Evolutionary conservation across 1,140 invertebrate species (phyloP).

Genomic region (Procambarus clarkii): DNA sequence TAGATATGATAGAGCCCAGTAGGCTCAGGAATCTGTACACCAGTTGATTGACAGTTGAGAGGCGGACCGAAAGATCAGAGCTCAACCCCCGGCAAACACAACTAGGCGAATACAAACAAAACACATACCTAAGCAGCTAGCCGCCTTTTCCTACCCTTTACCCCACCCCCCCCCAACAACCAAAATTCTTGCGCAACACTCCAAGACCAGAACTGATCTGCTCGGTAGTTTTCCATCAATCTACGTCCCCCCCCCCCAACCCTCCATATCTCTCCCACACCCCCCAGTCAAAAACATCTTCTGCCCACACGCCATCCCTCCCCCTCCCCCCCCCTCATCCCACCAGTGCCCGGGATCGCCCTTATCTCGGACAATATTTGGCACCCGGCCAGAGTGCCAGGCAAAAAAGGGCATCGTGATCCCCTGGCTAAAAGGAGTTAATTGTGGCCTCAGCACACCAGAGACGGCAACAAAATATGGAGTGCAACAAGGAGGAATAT

Average conservation of each 20-base stretch:
- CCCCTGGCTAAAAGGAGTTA: slow-evolving; percentile 16
- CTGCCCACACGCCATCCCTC: no score
- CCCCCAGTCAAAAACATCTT: no score
- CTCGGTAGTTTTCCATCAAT: background rate
- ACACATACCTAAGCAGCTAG: background rate
- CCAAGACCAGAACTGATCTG: background rate
- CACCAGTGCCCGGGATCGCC: slow-evolving; percentile 21
- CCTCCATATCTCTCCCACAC: no score
- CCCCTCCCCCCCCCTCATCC: background rate
- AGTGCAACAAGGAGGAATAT: no score
- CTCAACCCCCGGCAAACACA: no score
- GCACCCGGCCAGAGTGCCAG: background rate
- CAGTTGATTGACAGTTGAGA: no score
- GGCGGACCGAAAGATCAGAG: no score
- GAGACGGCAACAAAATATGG: no score
- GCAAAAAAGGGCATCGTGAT: background rate
- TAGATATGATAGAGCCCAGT: no score
- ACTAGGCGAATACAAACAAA: no score
- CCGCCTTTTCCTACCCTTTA: background rate
- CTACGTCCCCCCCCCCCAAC: background rate
- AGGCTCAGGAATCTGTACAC: no score
- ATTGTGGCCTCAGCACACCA: slow-evolving; percentile 7
- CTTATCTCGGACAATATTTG: slow-evolving; percentile 57
- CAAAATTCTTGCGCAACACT: background rate
- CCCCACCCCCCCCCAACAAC: background rate